A percentile compares a stretch with the other conserved stretches of the same genome.
Evolutionary conservation across 2,888 invertebrate species (phyloP).

Genomic region (Drosophila cyrtoloma): DNA sequence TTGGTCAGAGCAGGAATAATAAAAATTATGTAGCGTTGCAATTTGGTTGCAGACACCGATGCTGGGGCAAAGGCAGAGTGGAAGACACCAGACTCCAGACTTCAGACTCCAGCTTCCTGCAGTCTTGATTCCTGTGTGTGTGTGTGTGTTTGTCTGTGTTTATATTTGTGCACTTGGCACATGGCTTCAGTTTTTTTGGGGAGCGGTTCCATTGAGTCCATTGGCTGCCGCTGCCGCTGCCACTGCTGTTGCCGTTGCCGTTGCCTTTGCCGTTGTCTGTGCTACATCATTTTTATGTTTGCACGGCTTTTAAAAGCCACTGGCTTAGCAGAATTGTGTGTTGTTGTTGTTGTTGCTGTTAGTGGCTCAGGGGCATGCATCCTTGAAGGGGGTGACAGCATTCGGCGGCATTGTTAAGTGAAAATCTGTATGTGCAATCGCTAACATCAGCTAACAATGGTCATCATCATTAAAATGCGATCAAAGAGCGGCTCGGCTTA

Average conservation of each 20-base stretch:
- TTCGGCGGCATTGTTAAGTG: conserved; percentile 76
- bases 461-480: conserved; percentile 85
- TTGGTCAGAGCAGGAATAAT: conserved; percentile 64
- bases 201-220: conserved; percentile 25
- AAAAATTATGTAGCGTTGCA: conserved; percentile 78
- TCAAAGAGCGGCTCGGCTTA: conserved; percentile 75
- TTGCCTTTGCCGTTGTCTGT: conserved; percentile 28
- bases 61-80: neutral
- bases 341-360: neutral
- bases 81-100: neutral
- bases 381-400: conserved; percentile 42
- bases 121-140: neutral
- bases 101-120: neutral
- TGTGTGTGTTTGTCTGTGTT: neutral
- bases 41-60: conserved; percentile 59
- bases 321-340: conserved; percentile 13
- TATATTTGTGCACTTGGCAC: conserved; percentile 34
- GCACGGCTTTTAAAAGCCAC: conserved; percentile 63
- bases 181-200: conserved; percentile 40
- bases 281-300: conserved; percentile 73
- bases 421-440: conserved; percentile 82
- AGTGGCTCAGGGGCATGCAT: conserved; percentile 15
- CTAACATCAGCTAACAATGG: conserved; percentile 85
- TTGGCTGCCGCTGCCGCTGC: conserved; percentile 33
- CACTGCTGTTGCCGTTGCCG: conserved; percentile 25